Base-by-base conservation (phyloP, 2,888 invertebrate genomes). In the Lasioglossum figueresi region DNA sequence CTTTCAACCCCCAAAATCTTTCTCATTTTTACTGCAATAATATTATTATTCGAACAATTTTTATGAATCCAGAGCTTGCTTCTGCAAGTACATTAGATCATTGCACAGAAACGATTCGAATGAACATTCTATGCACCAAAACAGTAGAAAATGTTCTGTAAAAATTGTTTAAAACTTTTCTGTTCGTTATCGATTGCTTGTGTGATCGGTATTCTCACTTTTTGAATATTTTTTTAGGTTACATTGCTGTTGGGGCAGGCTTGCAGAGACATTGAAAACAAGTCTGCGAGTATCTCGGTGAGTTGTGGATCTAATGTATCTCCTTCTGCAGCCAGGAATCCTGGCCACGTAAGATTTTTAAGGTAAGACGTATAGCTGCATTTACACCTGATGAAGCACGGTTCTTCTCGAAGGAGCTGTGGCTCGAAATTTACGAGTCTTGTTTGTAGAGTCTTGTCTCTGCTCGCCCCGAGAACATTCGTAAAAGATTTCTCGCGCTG, bases 401-500 rank as follows among this genome's bases (percentile, higher is more conserved):
- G 82, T 76, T 52, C 83, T 86, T 45, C 85, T 81, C 71, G 82
- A 88, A 86, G 85, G 63, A 84, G 80, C 80, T 37, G 79, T 68
- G 56, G 52, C 78, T n/a, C 81, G 80, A 89, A 92, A 93, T 93
- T 92, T 93, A 92, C 89, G 93, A 91, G 89, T 80, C 90, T 92
- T 91, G 91, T 92, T 93, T 91, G 85, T 82, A 78, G 81, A 78
- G 72, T 82, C 79, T 79, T 86, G 88, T 86, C 82, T 82, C 79
- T 52, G 74, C n/a, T 56, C 79, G 34, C 59, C 52, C 66, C 52
- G 70, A 63, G 80, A 88, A 85, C 84, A 37, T 74, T 91, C 80
- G 72, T 66, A 86, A 84, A 86, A 89, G 86, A 82, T 88, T 91
- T 87, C 70, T 79, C 34, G 68, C 73, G 70, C 52, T 52, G 6